A percentile compares a stretch with the other conserved stretches of the same genome.
phyloP scores from a whole-genome alignment of 2,888 invertebrate genomes.

The Bimastos eiseni region DNA sequence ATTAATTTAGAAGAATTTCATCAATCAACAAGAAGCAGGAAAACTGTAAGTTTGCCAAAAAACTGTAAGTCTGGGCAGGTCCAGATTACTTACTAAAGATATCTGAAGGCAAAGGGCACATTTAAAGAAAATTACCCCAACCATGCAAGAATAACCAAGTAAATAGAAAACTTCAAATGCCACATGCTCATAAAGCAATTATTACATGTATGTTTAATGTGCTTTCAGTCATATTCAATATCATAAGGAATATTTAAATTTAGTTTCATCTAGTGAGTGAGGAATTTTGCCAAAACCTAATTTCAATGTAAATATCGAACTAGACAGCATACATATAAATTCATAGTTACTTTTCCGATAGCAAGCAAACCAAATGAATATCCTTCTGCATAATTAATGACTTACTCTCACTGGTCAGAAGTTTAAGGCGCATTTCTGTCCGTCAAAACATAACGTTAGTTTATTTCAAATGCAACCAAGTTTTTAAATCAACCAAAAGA shows the following conservation, averaged over 20 bases:
- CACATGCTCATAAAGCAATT: too few species aligned
- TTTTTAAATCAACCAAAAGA: neutral
- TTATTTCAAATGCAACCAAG: neutral
- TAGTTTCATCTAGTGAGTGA: neutral
- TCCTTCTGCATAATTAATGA: slow-evolving; percentile 3
- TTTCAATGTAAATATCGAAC: neutral
- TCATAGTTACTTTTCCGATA: neutral
- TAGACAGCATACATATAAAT: neutral
- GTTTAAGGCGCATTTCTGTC: slow-evolving; percentile 21
- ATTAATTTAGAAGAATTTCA: too few species aligned
- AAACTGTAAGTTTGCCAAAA: too few species aligned
- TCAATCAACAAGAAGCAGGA: too few species aligned
- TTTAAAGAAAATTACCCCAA: too few species aligned
- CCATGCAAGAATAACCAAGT: too few species aligned
- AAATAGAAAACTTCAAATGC: too few species aligned
- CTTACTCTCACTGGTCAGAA: slow-evolving; percentile 16
- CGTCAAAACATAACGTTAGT: slow-evolving; percentile 21
- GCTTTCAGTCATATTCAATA: neutral
- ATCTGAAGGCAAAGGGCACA: too few species aligned
- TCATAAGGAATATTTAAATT: neutral
- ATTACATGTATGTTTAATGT: too few species aligned
- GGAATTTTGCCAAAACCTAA: neutral
- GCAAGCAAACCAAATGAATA: neutral
- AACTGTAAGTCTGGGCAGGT: too few species aligned
- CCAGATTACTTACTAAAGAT: too few species aligned